These are phyloP conservation scores for Loxodonta africana DNA, from an alignment of 2,113 vertebrate genomes.

Conservation along the genomic window DNA sequence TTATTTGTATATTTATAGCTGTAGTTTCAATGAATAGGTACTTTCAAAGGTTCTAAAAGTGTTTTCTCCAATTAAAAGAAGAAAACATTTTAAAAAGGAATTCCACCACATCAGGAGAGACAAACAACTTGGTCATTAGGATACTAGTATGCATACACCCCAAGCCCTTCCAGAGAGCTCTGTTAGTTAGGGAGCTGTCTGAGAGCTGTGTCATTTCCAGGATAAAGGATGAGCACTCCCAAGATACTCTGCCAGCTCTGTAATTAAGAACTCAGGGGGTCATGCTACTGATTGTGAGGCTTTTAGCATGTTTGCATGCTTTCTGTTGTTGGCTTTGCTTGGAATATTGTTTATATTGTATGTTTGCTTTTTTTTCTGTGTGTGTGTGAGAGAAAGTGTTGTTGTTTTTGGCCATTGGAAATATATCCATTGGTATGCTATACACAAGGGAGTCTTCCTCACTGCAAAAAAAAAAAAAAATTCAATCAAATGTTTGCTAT, in stretches of 20 bases:
- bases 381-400: too few species aligned
- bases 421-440: neutral
- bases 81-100: neutral
- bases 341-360: neutral
- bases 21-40: neutral
- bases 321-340: neutral
- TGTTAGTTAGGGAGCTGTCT: neutral
- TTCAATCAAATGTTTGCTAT: neutral
- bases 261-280: neutral
- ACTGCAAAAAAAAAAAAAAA: too few species aligned
- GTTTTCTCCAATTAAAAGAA: neutral
- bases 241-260: neutral
- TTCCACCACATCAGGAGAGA: neutral
- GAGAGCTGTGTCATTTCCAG: neutral
- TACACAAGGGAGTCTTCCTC: neutral
- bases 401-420: neutral
- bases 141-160: accelerated
- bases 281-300: neutral
- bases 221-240: neutral
- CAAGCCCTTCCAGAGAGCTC: neutral
- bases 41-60: neutral
- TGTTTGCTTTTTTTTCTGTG: neutral
- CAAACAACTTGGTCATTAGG: neutral
- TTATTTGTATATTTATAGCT: neutral
- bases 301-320: neutral